A percentile compares a stretch with the other conserved stretches of the same genome.
Conservation (phyloP, 1,140 invertebrate species). For the Drosophila arizonae region DNA sequence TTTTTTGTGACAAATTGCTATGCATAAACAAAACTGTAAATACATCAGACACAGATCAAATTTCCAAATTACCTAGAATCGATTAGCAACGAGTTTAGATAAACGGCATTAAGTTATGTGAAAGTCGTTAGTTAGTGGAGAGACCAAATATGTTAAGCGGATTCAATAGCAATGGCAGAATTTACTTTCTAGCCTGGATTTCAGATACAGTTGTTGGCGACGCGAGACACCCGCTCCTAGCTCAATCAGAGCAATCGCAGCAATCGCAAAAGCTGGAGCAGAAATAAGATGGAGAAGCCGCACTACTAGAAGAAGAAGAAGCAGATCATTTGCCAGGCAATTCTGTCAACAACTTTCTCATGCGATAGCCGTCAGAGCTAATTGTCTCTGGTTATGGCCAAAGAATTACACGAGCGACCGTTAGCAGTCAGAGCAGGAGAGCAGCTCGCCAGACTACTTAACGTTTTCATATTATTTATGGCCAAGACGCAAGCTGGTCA, state of each 20-base stretch:
- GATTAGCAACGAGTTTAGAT: constrained; percentile 31
- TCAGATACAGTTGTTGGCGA: constrained; percentile 29
- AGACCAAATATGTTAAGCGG: constrained; percentile 64
- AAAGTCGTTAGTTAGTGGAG: constrained; percentile 57
- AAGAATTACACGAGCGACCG: constrained; percentile 59
- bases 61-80: constrained; percentile 26
- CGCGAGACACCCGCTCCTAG: constrained; percentile 23
- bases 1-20: no score
- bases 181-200: constrained; percentile 80
- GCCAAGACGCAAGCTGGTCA: constrained; percentile 40
- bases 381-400: constrained; percentile 47
- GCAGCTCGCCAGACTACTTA: constrained; percentile 54
- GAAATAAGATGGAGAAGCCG: neutral
- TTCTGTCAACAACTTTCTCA: constrained; percentile 80
- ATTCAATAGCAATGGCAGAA: constrained; percentile 58
- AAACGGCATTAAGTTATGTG: constrained; percentile 49
- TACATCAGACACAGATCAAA: neutral
- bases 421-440: constrained; percentile 32
- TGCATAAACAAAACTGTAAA: no score
- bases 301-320: neutral
- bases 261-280: neutral
- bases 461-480: constrained; percentile 58
- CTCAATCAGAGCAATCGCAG: constrained; percentile 11
- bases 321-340: constrained; percentile 24
- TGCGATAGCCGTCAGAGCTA: constrained; percentile 62